Evolutionary conservation across 2,797 vertebrate genomes (phyloP).

Genomic region (Oreonectes daqikongensis): DNA sequence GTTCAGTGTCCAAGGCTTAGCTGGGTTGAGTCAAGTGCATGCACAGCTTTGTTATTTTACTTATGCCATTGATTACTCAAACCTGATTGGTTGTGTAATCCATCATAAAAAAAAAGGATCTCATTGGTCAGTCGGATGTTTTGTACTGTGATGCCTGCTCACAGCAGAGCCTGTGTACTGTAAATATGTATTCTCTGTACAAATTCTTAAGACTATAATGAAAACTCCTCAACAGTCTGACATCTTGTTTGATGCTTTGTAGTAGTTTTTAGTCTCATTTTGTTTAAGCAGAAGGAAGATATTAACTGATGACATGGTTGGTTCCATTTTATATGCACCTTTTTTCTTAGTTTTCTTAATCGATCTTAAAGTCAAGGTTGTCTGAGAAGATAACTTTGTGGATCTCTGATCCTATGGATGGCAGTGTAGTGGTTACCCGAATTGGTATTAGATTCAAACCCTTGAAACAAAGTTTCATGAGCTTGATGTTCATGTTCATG

Average conservation of each 20-base stretch:
- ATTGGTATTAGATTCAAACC: background rate
- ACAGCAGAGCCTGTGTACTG: constrained; percentile 58
- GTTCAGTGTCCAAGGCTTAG: background rate
- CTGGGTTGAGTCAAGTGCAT: background rate
- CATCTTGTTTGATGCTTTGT: background rate
- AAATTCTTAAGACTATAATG: constrained; percentile 36
- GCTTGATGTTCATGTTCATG: background rate
- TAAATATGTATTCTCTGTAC: constrained; percentile 61
- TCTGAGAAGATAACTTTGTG: background rate
- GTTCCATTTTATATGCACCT: background rate
- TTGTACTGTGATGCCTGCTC: constrained; percentile 59
- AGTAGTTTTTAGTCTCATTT: constrained; percentile 36
- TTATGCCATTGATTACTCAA: background rate
- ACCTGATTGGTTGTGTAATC: constrained; percentile 15
- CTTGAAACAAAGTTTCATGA: too few relatives aligned
- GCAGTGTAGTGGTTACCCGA: background rate
- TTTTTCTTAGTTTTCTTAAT: background rate
- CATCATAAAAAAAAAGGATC: constrained; percentile 18
- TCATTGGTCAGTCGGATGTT: constrained; percentile 29
- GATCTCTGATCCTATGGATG: background rate
- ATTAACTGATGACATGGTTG: background rate
- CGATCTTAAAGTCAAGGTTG: background rate
- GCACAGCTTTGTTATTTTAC: constrained; percentile 19
- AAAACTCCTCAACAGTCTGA: constrained; percentile 11
- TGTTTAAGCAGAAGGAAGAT: background rate